Percentiles rank a stretch among this genome's conserved stretches.
Conservation (phyloP, 2,113 vertebrate species). For the Podilymbus podiceps region DNA sequence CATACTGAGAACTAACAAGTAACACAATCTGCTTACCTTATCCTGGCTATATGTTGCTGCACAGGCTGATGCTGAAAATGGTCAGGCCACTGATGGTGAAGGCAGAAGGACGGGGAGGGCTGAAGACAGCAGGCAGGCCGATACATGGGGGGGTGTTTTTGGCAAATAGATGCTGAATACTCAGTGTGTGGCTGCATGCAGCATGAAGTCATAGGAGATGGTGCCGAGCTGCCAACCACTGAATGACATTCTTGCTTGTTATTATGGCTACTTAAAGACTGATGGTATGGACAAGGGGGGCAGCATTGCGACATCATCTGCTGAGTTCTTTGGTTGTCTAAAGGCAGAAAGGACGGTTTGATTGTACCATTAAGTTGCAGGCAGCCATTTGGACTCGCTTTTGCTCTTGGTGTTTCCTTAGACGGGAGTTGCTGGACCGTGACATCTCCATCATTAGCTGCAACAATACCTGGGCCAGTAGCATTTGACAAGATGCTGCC, state of each 20-base stretch:
- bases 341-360: constrained; percentile 74
- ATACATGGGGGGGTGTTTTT: constrained; percentile 75
- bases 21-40: constrained; percentile 79
- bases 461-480: background rate
- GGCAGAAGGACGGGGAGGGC: constrained; percentile 79
- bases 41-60: constrained; percentile 71
- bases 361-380: constrained; percentile 75
- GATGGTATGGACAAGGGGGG: constrained; percentile 82
- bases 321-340: constrained; percentile 77
- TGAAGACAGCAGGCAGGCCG: constrained; percentile 81
- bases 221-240: constrained; percentile 45
- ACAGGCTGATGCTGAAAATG: constrained; percentile 86
- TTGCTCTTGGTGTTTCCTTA: constrained; percentile 66
- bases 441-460: constrained; percentile 48
- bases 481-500: constrained; percentile 68
- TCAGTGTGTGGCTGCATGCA: constrained; percentile 73
- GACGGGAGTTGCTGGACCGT: constrained; percentile 31
- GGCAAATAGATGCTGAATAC: constrained; percentile 76
- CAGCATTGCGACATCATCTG: constrained; percentile 71
- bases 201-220: constrained; percentile 68
- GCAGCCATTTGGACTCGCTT: constrained; percentile 77
- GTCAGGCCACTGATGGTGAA: constrained; percentile 88
- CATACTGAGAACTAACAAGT: background rate
- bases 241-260: constrained; percentile 80
- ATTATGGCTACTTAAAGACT: constrained; percentile 75